Percentiles rank a stretch among this genome's conserved stretches.
phyloP scores from a whole-genome alignment of 2,113 vertebrate species.

The Saguinus midas region DNA sequence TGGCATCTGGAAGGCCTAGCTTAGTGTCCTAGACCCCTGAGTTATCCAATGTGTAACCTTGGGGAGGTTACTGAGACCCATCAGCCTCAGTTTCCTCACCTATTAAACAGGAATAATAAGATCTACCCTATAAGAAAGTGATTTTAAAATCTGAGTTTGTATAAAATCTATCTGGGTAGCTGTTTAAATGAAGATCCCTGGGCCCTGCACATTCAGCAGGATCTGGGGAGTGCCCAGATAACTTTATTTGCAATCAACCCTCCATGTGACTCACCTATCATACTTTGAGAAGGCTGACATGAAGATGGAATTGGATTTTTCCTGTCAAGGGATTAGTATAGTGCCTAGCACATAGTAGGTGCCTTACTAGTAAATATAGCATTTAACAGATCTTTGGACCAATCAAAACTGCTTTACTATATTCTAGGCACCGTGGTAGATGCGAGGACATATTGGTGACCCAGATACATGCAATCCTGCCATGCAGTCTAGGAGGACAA shows the following conservation, averaged over 20 bases:
- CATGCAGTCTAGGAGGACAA: not conserved
- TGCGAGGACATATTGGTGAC: not conserved
- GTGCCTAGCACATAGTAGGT: not conserved
- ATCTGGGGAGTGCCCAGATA: not conserved
- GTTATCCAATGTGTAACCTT: not conserved
- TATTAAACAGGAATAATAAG: not conserved
- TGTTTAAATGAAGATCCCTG: not conserved
- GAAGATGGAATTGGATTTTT: not conserved
- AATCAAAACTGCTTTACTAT: not conserved
- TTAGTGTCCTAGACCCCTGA: not conserved
- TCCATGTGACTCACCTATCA: not conserved
- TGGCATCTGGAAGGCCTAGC: not conserved
- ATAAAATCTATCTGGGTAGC: not conserved
- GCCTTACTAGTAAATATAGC: not conserved
- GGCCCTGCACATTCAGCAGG: not conserved
- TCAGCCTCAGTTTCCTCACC: not conserved
- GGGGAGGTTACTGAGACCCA: not conserved
- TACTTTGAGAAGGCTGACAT: not conserved
- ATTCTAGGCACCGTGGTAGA: not conserved
- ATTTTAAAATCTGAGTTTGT: slow-evolving; percentile 38
- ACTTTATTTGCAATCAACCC: not conserved
- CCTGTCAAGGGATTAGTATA: not conserved
- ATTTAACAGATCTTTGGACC: not conserved
- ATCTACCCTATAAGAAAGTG: not conserved
- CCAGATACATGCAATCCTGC: not conserved